Evolutionary conservation across 2,113 vertebrate genomes (phyloP), one percentile per base, ranked within the genome.

Genomic region (Miniopterus natalensis): DNA sequence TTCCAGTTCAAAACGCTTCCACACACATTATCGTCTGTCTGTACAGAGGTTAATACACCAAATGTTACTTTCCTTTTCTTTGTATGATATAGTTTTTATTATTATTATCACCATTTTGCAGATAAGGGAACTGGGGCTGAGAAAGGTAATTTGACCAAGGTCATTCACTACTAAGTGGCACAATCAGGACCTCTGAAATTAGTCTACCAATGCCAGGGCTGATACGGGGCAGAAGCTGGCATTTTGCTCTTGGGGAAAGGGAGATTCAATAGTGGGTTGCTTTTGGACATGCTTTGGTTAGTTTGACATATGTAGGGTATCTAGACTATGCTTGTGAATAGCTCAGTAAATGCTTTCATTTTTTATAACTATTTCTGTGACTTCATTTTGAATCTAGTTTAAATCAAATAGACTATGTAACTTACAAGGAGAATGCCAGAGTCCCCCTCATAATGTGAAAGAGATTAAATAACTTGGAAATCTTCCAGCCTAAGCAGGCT

Each of bases 281-380:
- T 92, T 86, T 66, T 65, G 29, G 80, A 61, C 8, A 1, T 65
- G 47, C 9, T 2, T n/a, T 63, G 29, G 23, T 57, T 47, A 68
- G 1, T 88, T 55, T n/a, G 18, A 42, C 23, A 11, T 51, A 8
- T 45, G 31, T 73, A 65, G 29, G 25, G 2, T 61, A 78, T 66
- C n/a, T 68, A 88, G 59, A 90, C 53, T 45, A n/a, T 29, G 71
- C 21, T 94, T 95, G 88, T 93, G 49, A 88, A 49, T 45, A 95
- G 31, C 49, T 83, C 66, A 51, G 55, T 73, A 95, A 88, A 81
- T 78, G 53, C 17, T 42, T 90, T 88, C 23, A 29, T 45, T 23
- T 65, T 78, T 88, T 88, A 71, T 74, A 80, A 68, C 71, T 83
- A 61, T 81, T 94, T 91, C 85, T 86, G 31, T 17, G 29, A 87